phyloP scores from a whole-genome alignment of 2,888 invertebrate species.

The Erebia aethiops region DNA sequence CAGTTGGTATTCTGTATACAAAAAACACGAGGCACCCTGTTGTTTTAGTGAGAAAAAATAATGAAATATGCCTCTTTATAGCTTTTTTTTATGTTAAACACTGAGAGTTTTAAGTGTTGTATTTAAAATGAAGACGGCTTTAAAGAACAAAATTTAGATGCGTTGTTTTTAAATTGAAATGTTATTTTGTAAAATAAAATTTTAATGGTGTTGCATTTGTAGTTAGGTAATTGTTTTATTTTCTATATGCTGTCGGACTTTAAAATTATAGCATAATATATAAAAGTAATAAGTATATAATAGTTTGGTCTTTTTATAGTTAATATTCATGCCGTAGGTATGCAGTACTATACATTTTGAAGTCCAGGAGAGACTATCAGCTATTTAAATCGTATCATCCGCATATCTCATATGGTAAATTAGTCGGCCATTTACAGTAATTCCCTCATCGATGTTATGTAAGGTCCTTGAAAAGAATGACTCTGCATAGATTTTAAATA shows the following conservation, averaged over 20 bases:
- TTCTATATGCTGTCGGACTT: conserved; percentile 26
- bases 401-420: too few relatives aligned
- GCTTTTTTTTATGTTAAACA: conserved; percentile 71
- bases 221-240: conserved; percentile 27
- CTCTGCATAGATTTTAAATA: too few relatives aligned
- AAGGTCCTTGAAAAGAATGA: too few relatives aligned
- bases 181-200: conserved; percentile 39
- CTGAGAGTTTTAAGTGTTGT: conserved; percentile 68
- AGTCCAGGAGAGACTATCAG: too few relatives aligned
- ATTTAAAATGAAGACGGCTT: conserved; percentile 65
- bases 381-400: too few relatives aligned
- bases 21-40: conserved; percentile 76
- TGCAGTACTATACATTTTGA: too few relatives aligned
- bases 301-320: too few relatives aligned
- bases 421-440: too few relatives aligned
- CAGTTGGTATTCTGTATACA: conserved; percentile 69
- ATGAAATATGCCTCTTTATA: conserved; percentile 77
- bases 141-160: conserved; percentile 55
- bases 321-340: too few relatives aligned
- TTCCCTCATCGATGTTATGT: too few relatives aligned
- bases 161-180: conserved; percentile 46
- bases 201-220: conserved; percentile 35
- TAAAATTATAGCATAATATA: conserved; percentile 27
- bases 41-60: conserved; percentile 78
- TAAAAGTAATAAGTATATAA: too few relatives aligned